Base-by-base conservation (phyloP, 2,888 invertebrate species). In the Drosophila eohydei region DNA sequence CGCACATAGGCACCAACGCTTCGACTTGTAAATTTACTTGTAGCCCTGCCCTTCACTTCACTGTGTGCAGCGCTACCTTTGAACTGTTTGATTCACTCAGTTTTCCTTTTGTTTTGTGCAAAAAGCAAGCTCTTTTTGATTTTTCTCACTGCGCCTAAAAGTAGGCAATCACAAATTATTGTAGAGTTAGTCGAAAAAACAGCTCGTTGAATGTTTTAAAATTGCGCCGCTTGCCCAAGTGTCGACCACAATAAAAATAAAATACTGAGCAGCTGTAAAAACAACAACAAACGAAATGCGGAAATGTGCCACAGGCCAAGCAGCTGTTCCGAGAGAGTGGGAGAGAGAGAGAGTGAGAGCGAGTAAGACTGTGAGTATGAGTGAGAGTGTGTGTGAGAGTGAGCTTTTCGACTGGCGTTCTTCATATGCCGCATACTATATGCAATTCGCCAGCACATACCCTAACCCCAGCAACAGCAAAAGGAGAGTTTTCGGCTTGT, bases 241-340 rank as follows among this genome's bases (percentile, higher is more conserved):
- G 43, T 44, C 43, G 41, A 41, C 56, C 71, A 59, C 72, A 71
- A 71, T 40, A 26, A 57, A 62, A 56, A 50, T 41, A 46, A 58
- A 61, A 58, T 43, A 58, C 78, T 58, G 50, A 72, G 74, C 75
- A 64, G 60, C 66, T 63, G 60, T 51, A 59, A 52, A 55, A 81
- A 54, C 50, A 78, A 67, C 67, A 67, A 70, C 50, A 85, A 67
- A 70, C 38, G 52, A 61, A 64, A 70, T 52, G 54, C 68, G 80
- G 71, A 80, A 82, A 67, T 62, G 62, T 57, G 78, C 64, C 63
- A 68, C 58, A 74, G 54, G 64, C 57, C 54, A 62, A 85, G 72
- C 81, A 81, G 86, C 86, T 81, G 81, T 82, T 79, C 76, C 72
- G 74, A 38, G 16, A 46, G 54, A 28, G 63, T 48, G 26, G 32